Base-by-base conservation (phyloP, 64 coral and sea anemone species). In the Stylophora pistillata region DNA sequence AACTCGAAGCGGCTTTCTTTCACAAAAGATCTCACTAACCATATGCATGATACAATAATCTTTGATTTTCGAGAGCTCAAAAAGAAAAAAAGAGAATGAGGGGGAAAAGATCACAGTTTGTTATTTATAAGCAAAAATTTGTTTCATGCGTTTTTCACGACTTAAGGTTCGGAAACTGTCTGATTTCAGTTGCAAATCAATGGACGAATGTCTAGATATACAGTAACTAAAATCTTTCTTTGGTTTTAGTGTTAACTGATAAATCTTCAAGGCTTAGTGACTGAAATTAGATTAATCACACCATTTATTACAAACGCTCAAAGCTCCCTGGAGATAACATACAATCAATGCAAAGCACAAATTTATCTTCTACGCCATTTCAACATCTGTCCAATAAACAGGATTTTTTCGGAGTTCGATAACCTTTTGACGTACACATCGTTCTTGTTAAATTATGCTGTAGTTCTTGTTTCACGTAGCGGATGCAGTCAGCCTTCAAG, bases 1-100 rank as follows among this genome's bases (percentile, higher is more conserved):
- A 78, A 25, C 21, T 1, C 73, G 52, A 75, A 17, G 52, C 25
- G 47, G 75, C 27, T 0, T 78, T 78, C 21, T 55, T 78, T 78
- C 52, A 78, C 53, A 78, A 78, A 78, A 78, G 21, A 78, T 56
- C 10, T 20, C 47, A 28, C 15, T 78, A 56, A 56, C 17, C 75
- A 78, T 78, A 78, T 78, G 75, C 53, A 56, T 23, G n/a, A 9
- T 26, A 56, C 75, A 78, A 78, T 78, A 56, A 78, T 47, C n/a
- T 78, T 56, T 56, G 75, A 78, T 78, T 55, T 56, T 56, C 23
- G 23, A 78, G 75, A 26, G 53, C 56, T 78, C 28, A 78, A 20
- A 78, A 56, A 13, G 20, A 56, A 15, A 54, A 16, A 55, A 56
- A 56, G 4, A 13, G 3, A 57, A 56, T 21, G 17, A 23, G 17